These are phyloP conservation scores for Leptopilina drosophilae DNA, from an alignment of 2,888 invertebrate species.

Conservation along the genomic window DNA sequence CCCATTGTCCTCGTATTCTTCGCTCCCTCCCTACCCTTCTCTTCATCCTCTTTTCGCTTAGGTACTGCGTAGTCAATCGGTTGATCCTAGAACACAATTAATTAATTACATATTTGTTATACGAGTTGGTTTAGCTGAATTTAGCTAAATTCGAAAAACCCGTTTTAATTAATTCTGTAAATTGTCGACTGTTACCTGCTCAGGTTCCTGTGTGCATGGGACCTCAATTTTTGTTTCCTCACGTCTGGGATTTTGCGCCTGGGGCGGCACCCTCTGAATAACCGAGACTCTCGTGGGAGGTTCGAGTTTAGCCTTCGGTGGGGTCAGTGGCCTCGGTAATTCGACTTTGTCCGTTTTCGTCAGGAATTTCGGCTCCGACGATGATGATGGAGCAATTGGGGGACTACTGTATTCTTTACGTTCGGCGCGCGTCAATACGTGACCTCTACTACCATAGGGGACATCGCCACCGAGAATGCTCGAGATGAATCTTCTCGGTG, in stretches of 20 bases:
- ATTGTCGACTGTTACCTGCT: constrained; percentile 66
- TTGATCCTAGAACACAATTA: constrained; percentile 82
- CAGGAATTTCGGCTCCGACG: constrained; percentile 81
- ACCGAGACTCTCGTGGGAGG: constrained; percentile 87
- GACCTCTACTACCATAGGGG: constrained; percentile 88
- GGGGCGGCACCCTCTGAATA: constrained; percentile 87
- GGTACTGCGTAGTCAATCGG: constrained; percentile 94
- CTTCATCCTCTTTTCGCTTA: constrained; percentile 84
- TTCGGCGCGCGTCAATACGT: constrained; percentile 89
- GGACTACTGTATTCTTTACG: constrained; percentile 84
- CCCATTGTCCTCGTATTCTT: constrained; percentile 71
- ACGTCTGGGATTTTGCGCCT: constrained; percentile 69
- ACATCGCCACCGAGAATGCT: constrained; percentile 89
- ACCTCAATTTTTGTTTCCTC: constrained; percentile 73
- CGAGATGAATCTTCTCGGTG: constrained; percentile 85
- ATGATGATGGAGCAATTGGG: constrained; percentile 74
- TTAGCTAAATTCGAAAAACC: no score
- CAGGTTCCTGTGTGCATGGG: constrained; percentile 75
- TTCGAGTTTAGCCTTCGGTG: constrained; percentile 80
- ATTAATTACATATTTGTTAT: background rate
- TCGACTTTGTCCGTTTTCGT: constrained; percentile 76
- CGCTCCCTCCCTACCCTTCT: constrained; percentile 79
- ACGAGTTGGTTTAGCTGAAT: no score
- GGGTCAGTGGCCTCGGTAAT: constrained; percentile 78
- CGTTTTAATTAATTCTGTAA: no score